Evolutionary conservation across 30 jellyfish, hydroid and myxozoan species (phyloP).

Genomic region (Pseudorhiza aurosa): DNA sequence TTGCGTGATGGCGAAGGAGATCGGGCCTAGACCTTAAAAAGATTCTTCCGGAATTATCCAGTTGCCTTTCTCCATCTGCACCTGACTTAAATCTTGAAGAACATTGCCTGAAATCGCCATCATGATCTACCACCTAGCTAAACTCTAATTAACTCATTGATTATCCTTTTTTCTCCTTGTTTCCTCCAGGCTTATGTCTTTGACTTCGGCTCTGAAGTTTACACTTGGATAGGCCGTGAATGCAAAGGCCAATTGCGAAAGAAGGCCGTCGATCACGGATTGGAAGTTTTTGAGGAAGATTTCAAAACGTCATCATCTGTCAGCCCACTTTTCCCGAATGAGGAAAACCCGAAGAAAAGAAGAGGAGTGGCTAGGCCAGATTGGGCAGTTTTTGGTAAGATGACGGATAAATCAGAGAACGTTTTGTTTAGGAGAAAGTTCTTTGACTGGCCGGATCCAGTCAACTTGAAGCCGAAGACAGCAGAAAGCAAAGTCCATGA

Average conservation of each 20-base stretch:
- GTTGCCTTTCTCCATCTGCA: too few species aligned
- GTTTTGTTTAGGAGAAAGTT: slow-evolving; percentile 90
- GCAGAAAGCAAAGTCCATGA: slow-evolving; percentile 87
- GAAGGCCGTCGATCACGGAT: slow-evolving; percentile 81
- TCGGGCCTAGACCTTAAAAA: too few species aligned
- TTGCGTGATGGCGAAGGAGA: too few species aligned
- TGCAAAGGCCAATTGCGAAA: slow-evolving; percentile 77
- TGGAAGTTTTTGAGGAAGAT: slow-evolving; percentile 73
- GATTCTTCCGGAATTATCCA: too few species aligned
- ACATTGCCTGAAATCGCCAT: too few species aligned
- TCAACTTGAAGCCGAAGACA: slow-evolving; percentile 76
- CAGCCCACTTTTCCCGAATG: slow-evolving; percentile 81
- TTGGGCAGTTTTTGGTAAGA: slow-evolving; percentile 89
- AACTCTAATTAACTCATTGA: too few species aligned
- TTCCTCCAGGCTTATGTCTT: slow-evolving; percentile 88
- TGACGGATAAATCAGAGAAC: slow-evolving; percentile 94
- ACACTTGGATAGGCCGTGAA: slow-evolving; percentile 93
- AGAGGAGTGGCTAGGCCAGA: slow-evolving; percentile 75
- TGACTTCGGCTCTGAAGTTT: slow-evolving; percentile 96
- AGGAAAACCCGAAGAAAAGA: slow-evolving; percentile 46
- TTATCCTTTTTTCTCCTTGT: too few species aligned
- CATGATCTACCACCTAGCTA: too few species aligned
- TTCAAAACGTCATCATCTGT: slow-evolving; percentile 69
- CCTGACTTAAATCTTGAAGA: too few species aligned
- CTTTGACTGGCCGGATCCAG: slow-evolving; percentile 99